phyloP scores from a whole-genome alignment of 2,797 vertebrate species.

The Pagetopsis macropterus region DNA sequence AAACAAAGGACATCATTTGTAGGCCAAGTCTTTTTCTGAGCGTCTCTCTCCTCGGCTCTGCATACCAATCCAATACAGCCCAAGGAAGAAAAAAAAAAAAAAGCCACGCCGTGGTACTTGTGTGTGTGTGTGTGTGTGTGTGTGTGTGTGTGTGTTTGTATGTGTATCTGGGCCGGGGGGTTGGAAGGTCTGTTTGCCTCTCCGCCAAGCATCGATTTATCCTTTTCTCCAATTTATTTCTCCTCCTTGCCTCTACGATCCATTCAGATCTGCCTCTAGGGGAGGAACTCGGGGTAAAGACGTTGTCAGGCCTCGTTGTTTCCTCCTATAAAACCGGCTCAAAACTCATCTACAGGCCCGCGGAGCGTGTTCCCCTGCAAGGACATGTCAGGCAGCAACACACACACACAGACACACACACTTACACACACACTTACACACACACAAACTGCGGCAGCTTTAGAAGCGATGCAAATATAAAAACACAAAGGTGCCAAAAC shows the following conservation, averaged over 20 bases:
- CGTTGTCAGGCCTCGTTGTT: slow-evolving; percentile 59
- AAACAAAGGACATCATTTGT: slow-evolving; percentile 87
- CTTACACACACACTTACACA: no score
- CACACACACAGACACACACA: slow-evolving; percentile 32
- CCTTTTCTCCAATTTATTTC: slow-evolving; percentile 86
- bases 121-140: slow-evolving; percentile 52
- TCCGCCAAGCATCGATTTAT: slow-evolving; percentile 85
- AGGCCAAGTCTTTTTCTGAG: slow-evolving; percentile 83
- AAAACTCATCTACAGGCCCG: slow-evolving; percentile 66
- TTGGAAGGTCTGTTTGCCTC: slow-evolving; percentile 84
- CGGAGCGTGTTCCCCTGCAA: slow-evolving; percentile 59
- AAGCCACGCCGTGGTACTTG: slow-evolving; percentile 58
- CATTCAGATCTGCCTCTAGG: slow-evolving; percentile 82
- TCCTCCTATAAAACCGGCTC: slow-evolving; percentile 64
- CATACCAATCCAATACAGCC: slow-evolving; percentile 84
- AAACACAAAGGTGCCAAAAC: no score
- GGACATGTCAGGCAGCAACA: slow-evolving; percentile 52
- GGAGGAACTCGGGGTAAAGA: slow-evolving; percentile 77
- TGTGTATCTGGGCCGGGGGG: slow-evolving; percentile 71
- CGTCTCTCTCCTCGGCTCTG: slow-evolving; percentile 74
- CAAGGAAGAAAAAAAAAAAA: slow-evolving; percentile 68
- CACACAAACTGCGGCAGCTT: background rate
- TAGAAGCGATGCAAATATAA: no score
- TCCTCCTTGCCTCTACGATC: slow-evolving; percentile 79
- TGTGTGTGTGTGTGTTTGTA: slow-evolving; percentile 20